These are phyloP conservation scores for Grammomys surdaster DNA, from an alignment of 2,113 vertebrate genomes.

Conservation along the genomic window DNA sequence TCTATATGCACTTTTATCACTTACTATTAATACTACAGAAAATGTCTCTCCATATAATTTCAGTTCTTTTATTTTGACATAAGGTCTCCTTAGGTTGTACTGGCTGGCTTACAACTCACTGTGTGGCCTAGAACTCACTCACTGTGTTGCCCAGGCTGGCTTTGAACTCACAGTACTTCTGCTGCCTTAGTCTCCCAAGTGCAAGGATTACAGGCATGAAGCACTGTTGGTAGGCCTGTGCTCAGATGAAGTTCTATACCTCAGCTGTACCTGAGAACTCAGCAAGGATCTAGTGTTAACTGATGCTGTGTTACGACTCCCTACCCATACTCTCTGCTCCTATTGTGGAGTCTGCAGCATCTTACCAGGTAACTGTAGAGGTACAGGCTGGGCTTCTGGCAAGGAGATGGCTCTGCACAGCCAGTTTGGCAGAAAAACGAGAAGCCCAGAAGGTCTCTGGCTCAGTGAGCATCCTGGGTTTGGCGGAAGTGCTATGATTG, in stretches of 20 bases:
- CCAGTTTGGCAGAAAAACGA: constrained; percentile 55
- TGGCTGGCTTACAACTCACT: not conserved
- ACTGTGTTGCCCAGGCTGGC: not conserved
- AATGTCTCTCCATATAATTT: not conserved
- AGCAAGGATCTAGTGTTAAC: not conserved
- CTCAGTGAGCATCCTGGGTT: not conserved
- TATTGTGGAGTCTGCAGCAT: not conserved
- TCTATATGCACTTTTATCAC: not conserved
- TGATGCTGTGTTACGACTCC: not conserved
- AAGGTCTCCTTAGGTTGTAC: not conserved
- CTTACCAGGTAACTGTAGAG: not conserved
- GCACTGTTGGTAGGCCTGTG: not conserved
- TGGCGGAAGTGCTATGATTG: not conserved
- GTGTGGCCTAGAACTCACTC: not conserved
- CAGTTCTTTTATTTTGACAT: not conserved
- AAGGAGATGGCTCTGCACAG: not conserved
- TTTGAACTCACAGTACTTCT: not conserved
- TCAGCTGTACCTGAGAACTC: not conserved
- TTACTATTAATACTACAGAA: not conserved
- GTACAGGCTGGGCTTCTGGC: constrained; percentile 32
- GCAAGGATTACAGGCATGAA: not conserved
- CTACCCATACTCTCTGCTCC: not conserved
- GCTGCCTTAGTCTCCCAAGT: not conserved
- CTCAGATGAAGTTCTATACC: not conserved
- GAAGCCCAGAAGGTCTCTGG: not conserved